Conservation (phyloP, 2,888 invertebrate genomes). For the Dyspetes luteomarginatus region DNA sequence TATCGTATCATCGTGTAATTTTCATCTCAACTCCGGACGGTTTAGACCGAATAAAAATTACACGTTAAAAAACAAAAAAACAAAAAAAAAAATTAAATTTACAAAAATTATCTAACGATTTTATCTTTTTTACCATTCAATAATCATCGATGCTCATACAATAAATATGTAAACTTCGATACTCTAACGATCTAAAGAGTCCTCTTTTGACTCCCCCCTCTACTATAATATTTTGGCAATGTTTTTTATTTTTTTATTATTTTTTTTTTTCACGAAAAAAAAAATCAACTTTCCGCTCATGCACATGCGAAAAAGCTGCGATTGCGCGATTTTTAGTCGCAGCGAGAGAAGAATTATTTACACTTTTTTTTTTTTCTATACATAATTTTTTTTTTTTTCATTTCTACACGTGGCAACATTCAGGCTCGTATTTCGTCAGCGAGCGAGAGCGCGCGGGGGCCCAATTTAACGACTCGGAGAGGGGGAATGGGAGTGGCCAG, state of each 20-base stretch:
- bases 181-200: constrained; percentile 43
- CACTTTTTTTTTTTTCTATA: constrained; percentile 36
- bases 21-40: constrained; percentile 59
- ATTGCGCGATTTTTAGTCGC: constrained; percentile 12
- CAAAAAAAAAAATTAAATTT: neutral
- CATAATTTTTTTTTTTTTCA: constrained; percentile 10
- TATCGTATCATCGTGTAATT: constrained; percentile 22
- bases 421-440: constrained; percentile 20
- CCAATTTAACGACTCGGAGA: neutral
- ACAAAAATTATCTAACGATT: too few relatives aligned
- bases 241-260: constrained; percentile 29
- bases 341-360: constrained; percentile 54
- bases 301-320: constrained; percentile 24
- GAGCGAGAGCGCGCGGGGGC: neutral
- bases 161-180: constrained; percentile 36
- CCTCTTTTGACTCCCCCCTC: constrained; percentile 29
- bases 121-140: too few relatives aligned
- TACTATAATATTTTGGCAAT: constrained; percentile 63
- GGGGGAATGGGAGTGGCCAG: constrained; percentile 2
- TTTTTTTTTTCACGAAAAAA: constrained; percentile 28
- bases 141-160: constrained; percentile 34
- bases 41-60: constrained; percentile 11
- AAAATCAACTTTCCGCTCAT: constrained; percentile 14
- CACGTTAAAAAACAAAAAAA: neutral
- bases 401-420: constrained; percentile 52